These are phyloP conservation scores for Mesochorus sp. DNA, from an alignment of 2,888 invertebrate genomes.

Conservation along the genomic window DNA sequence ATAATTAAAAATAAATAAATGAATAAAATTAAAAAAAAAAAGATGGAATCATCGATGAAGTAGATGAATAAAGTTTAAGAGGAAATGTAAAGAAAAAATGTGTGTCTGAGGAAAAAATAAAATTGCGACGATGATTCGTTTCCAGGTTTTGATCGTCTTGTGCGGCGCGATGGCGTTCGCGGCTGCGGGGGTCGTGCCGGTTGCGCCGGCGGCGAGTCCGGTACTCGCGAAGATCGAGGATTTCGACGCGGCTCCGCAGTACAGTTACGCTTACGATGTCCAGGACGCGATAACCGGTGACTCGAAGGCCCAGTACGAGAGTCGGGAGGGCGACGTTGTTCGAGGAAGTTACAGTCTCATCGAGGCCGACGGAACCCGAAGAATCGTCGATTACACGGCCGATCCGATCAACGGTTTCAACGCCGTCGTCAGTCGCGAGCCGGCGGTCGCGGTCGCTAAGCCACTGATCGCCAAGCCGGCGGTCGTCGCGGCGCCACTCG, in stretches of 20 bases:
- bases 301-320: conserved; percentile 67
- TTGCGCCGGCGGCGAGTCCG: conserved; percentile 66
- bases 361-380: conserved; percentile 83
- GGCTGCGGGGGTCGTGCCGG: conserved; percentile 47
- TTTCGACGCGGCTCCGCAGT: conserved; percentile 72
- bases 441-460: conserved; percentile 53
- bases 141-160: conserved; percentile 64
- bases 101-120: too few species aligned
- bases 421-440: conserved; percentile 61
- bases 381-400: conserved; percentile 63
- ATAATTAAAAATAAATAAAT: too few species aligned
- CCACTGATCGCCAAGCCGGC: conserved; percentile 51
- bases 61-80: conserved; percentile 81
- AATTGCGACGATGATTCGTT: conserved; percentile 79
- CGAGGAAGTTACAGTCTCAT: conserved; percentile 78
- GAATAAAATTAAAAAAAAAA: background rate
- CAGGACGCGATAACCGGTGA: conserved; percentile 70
- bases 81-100: too few species aligned
- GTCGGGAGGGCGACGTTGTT: conserved; percentile 62
- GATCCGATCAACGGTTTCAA: conserved; percentile 65
- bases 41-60: conserved; percentile 61
- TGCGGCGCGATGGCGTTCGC: conserved; percentile 41
- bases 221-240: conserved; percentile 70
- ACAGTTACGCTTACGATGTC: conserved; percentile 69
- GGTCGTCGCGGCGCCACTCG: conserved; percentile 44